Conservation (phyloP, 2,888 invertebrate species). For the Coenonympha glycerion region DNA sequence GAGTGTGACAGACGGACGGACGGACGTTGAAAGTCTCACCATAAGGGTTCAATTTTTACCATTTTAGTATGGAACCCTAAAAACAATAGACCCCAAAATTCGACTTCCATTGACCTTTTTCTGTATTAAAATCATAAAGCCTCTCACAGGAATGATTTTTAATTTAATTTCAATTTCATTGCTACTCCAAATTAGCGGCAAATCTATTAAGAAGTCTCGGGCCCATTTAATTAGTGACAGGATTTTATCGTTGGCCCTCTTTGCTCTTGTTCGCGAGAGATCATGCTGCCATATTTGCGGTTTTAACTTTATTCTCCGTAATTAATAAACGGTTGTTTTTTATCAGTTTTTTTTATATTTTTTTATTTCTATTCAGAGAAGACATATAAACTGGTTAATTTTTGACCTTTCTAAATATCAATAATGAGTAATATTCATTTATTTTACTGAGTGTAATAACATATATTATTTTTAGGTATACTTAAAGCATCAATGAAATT, state of each 20-base stretch:
- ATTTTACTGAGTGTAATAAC: too few species aligned
- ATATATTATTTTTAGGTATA: too few species aligned
- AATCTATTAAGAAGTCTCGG: conserved; percentile 69
- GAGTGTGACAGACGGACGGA: too few species aligned
- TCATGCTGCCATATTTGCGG: conserved; percentile 61
- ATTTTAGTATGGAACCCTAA: too few species aligned
- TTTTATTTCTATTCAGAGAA: too few species aligned
- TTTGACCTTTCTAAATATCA: too few species aligned
- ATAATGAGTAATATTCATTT: too few species aligned
- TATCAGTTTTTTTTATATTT: not conserved
- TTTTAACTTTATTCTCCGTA: conserved; percentile 59
- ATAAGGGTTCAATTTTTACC: too few species aligned
- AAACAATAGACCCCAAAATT: too few species aligned
- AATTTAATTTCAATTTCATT: conserved; percentile 55
- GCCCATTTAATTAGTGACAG: conserved; percentile 72
- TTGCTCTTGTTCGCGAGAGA: conserved; percentile 59
- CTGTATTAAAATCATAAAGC: conserved; percentile 10
- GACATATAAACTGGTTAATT: too few species aligned
- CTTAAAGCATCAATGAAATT: too few species aligned
- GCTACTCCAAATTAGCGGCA: conserved; percentile 69
- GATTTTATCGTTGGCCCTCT: conserved; percentile 69
- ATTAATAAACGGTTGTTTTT: conserved; percentile 24
- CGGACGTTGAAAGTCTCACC: too few species aligned
- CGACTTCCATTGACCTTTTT: not conserved
- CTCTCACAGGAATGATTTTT: conserved; percentile 23